These are phyloP conservation scores for Plebejus melissa DNA, from an alignment of 2,888 invertebrate species.

Conservation along the genomic window DNA sequence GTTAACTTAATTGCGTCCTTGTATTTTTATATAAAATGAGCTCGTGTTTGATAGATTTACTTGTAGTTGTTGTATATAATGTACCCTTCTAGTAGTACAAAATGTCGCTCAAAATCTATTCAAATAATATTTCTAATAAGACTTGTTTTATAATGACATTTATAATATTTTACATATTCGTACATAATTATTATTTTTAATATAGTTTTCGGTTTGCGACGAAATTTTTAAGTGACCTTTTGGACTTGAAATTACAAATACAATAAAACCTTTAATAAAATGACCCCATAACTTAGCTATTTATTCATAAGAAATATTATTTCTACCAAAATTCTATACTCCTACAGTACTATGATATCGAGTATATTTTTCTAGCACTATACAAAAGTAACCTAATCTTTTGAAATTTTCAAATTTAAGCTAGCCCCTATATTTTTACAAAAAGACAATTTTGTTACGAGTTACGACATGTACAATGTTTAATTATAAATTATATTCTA, in stretches of 20 bases:
- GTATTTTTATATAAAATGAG: background rate
- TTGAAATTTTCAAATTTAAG: background rate
- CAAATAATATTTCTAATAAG: background rate
- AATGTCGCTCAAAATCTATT: background rate
- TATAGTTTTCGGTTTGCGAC: background rate
- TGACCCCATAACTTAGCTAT: background rate
- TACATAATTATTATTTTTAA: background rate
- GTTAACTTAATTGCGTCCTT: background rate
- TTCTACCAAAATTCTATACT: background rate
- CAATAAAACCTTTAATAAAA: background rate
- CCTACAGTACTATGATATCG: background rate
- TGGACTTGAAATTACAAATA: background rate
- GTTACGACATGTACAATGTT: background rate
- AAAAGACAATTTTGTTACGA: background rate
- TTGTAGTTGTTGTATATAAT: background rate
- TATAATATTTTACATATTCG: background rate
- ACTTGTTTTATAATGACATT: background rate
- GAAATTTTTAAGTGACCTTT: background rate
- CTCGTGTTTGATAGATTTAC: background rate
- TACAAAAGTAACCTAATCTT: background rate
- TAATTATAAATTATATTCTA: background rate
- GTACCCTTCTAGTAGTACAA: background rate
- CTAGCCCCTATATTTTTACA: constrained; percentile 13
- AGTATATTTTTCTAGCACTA: background rate
- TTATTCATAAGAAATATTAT: background rate